Percentiles rank a stretch among this genome's conserved stretches.
Evolutionary conservation across 2,797 vertebrate genomes (phyloP).

Genomic region (Triplophysa bombifrons): DNA sequence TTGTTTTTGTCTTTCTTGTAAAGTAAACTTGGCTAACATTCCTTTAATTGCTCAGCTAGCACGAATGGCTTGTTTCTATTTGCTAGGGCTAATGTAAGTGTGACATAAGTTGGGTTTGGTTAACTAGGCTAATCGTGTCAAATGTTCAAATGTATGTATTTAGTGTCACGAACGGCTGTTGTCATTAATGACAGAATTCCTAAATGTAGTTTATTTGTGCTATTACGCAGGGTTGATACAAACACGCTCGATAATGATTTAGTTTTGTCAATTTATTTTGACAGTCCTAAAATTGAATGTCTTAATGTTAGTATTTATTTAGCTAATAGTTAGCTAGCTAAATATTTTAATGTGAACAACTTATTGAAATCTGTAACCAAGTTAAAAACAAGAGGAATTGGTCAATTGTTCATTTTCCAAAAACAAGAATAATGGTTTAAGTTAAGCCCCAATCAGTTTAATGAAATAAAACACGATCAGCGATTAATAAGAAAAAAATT

Average conservation of each 20-base stretch:
- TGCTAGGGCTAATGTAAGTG: neutral
- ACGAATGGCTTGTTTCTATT: neutral
- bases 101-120: constrained; percentile 5
- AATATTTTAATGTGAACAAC: no score
- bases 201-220: neutral
- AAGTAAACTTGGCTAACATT: constrained; percentile 13
- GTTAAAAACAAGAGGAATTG: neutral
- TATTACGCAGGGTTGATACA: neutral
- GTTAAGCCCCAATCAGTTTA: neutral
- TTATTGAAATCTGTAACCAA: neutral
- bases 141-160: neutral
- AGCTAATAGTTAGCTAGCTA: neutral
- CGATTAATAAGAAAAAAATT: neutral
- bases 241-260: neutral
- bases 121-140: constrained; percentile 8
- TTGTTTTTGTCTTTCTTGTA: neutral
- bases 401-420: neutral
- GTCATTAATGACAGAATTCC: neutral
- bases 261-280: neutral
- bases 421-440: no score
- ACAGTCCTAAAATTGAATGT: neutral
- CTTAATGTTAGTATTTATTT: neutral
- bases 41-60: neutral
- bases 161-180: neutral
- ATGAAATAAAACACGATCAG: neutral